Evolutionary conservation across 1,140 invertebrate genomes (phyloP).

Genomic region (Drosophila tsacasi): DNA sequence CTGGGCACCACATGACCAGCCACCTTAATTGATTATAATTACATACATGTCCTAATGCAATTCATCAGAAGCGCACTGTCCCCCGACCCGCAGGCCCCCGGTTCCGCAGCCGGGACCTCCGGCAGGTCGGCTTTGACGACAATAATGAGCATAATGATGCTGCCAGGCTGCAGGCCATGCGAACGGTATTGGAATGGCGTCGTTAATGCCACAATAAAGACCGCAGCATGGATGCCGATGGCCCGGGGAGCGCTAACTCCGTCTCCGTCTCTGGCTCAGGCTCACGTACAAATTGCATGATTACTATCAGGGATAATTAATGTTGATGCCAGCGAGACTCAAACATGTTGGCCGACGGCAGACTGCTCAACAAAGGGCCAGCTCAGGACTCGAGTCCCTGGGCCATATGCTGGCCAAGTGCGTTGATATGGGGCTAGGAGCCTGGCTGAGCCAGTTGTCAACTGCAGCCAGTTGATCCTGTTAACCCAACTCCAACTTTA

Average conservation of each 20-base stretch:
- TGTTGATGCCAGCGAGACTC: slow-evolving; percentile 51
- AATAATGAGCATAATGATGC: slow-evolving; percentile 71
- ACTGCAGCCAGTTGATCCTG: slow-evolving; percentile 32
- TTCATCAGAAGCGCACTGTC: slow-evolving; percentile 57
- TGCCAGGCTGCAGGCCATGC: slow-evolving; percentile 42
- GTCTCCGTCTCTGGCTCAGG: slow-evolving; percentile 18
- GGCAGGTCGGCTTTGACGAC: slow-evolving; percentile 35
- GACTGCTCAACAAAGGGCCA: slow-evolving; percentile 34
- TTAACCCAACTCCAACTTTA: slow-evolving; percentile 24
- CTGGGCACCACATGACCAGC: slow-evolving; percentile 17
- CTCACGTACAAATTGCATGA: slow-evolving; percentile 55
- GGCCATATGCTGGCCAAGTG: slow-evolving; percentile 39
- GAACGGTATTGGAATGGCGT: slow-evolving; percentile 32
- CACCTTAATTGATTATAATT: slow-evolving; percentile 63
- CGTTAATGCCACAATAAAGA: slow-evolving; percentile 66
- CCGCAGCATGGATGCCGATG: slow-evolving; percentile 41
- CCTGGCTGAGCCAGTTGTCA: slow-evolving; percentile 33
- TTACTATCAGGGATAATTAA: slow-evolving; percentile 69
- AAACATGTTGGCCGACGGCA: slow-evolving; percentile 33
- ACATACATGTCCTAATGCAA: slow-evolving; percentile 58
- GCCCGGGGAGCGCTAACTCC: slow-evolving; percentile 34
- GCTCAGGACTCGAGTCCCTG: slow-evolving; percentile 12
- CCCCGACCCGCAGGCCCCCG: slow-evolving; percentile 2
- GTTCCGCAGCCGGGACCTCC: slow-evolving; percentile 11
- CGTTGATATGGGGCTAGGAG: slow-evolving; percentile 24